Base-by-base conservation (phyloP, 2,113 vertebrate genomes). In the Leiothrix lutea region DNA sequence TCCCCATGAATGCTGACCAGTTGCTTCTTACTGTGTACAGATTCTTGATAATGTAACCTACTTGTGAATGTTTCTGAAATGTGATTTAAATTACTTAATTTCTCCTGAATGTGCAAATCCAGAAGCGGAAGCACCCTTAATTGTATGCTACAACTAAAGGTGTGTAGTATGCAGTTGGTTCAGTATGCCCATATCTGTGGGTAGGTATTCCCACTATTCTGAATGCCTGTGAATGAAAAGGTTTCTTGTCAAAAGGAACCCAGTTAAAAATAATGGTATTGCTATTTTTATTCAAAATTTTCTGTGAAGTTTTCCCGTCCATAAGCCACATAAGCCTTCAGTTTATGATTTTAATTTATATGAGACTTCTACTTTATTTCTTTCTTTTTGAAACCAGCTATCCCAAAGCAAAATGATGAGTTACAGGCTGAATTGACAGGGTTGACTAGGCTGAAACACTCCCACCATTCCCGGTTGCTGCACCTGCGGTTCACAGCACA, bases 91-190 rank as follows among this genome's bases (percentile, higher is more conserved):
- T 51, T 1, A 67, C 53, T 74, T 58, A 31, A 36, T 67, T 80
- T 81, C 77, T 64, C 25, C 53, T 48, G 36, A 89, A 86, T 91
- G 81, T 29, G 53, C n/a, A 78, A 58, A 81, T 51, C 33, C n/a
- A 58, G 44, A 67, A 40, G 35, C 42, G 53, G 44, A 65, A 94
- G 33, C 19, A 69, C 38, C 22, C 38, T 60, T 78, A 84, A 86
- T 5, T 67, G 28, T 21, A 57, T n/a, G 35, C 24, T 72, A 28
- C n/a, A 20, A 16, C 53, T 56, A 53, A 51, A 18, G 8, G 11
- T 28, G 33, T 35, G 25, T 19, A 61, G 36, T 23, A 44, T 50
- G 31, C 21, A 65, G 50, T 35, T 14, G 72, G 56, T 13, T 9
- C 22, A 7, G 17, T 28, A 45, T 6, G 8, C 5, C 13, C 13